Base-by-base conservation (phyloP, 2,888 invertebrate genomes). In the Oeneis ivallda region DNA sequence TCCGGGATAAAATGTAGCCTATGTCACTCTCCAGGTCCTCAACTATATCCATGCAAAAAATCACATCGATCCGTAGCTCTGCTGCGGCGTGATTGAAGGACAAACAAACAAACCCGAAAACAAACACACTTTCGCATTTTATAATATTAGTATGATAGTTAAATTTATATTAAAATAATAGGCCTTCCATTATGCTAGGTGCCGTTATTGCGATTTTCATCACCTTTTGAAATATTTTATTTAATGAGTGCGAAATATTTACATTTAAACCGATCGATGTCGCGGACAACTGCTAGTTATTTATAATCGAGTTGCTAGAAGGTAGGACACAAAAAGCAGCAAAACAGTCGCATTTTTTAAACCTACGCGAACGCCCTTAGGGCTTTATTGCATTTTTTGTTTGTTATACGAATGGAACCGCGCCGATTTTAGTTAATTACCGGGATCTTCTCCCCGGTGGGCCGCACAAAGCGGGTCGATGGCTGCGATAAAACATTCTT, bases 401-500 rank as follows among this genome's bases (percentile, higher is more conserved):
- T 60, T 60, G 59, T 60, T 49, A 43, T 57, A 19, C 60, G 60
- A 60, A 47, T 59, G 41, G 59, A 59, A 34, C 49, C 37, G 60
- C 50, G 60, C 49, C 68, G 74, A 72, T 76, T 86, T 91, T 89
- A 86, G 90, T 91, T 91, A 91, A 91, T 91, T 90, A 90, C 87
- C 80, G 85, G 79, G 81, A 79, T 81, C 79, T 84, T 80, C 79
- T 83, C 79, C 77, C 79, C 76, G 79, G 76, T 90, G 89, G 90
- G 80, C 83, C 79, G 83, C 85, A 89, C 88, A 91, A 88, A 87
- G 88, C 86, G 86, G 88, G 85, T 87, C 90, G 91, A 92, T 92
- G 89, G 83, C 89, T 84, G 84, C 89, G 91, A 92, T 92, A 92
- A 56, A 89, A 89, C 86, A 87, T 88, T 88, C 84, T 86, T 90